Evolutionary conservation across 2,113 vertebrate genomes (phyloP), one percentile per base, ranked within the genome.

Genomic region (Neodontobutis hainanensis): DNA sequence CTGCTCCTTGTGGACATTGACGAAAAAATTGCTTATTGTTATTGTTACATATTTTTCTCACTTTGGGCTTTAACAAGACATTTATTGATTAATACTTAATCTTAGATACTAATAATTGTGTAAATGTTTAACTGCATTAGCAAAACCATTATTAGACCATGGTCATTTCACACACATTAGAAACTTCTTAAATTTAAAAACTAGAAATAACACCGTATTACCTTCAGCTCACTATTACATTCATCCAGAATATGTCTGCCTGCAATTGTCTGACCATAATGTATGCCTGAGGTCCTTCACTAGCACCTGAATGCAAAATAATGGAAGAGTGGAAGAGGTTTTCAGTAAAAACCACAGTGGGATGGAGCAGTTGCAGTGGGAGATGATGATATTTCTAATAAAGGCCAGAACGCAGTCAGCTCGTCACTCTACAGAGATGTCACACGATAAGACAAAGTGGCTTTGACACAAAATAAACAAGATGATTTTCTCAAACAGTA

Each of bases 311-410:
- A 78, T 69, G 61, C 56, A 66, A 69, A 80, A 79, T 65, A 66
- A 51, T 65, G 45, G 27, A 70, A 68, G 47, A 61, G 12, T 56
- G 57, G 42, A 77, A 68, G 68, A 66, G 71, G 55, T 75, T 61
- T 67, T 69, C 48, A 38, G 46, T 56, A 38, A 46, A 74, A 78
- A 72, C 71, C 74, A 73, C 61, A 79, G 61, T 36, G 57, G 68
- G 68, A 75, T 53, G 35, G 40, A 75, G 55, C 58, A 48, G 27
- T 61, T 57, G 58, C 66, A 70, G 50, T 63, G 47, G 64, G 53
- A 52, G 55, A 77, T 63, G 72, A 70, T 65, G 70, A 70, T 70
- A 84, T 67, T 80, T 59, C 65, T 85, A 79, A 85, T 70, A 65
- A 72, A 63, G 47, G 36, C 57, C 50, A 42, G 52, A 43, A 58